These are phyloP conservation scores for Leptopilina boulardi DNA, from an alignment of 1,140 invertebrate species.

Conservation along the genomic window DNA sequence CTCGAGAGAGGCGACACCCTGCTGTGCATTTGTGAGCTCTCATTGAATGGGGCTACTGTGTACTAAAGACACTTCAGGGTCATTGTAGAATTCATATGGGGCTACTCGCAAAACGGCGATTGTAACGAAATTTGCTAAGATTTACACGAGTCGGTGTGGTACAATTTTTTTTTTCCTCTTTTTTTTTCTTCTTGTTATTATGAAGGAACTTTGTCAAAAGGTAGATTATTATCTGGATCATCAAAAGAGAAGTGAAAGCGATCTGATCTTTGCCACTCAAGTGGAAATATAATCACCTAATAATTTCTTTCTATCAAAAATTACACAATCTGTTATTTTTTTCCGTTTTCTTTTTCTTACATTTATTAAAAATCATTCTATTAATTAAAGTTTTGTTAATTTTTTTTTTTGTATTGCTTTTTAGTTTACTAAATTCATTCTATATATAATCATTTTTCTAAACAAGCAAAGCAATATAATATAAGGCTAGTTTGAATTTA, in stretches of 20 bases:
- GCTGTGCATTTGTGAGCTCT: slow-evolving; percentile 72
- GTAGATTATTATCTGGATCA: slow-evolving; percentile 5
- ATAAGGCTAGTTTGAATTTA: not conserved
- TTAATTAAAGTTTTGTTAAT: too few relatives aligned
- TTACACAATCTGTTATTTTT: not conserved
- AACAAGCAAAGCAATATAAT: too few relatives aligned
- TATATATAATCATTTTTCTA: too few relatives aligned
- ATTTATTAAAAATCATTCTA: too few relatives aligned
- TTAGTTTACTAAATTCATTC: too few relatives aligned
- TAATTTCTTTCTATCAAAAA: not conserved
- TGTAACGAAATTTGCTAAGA: slow-evolving; percentile 63
- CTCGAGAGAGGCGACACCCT: slow-evolving; percentile 68
- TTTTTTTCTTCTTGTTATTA: too few relatives aligned
- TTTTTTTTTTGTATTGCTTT: too few relatives aligned
- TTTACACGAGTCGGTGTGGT: slow-evolving; percentile 38
- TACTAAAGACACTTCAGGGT: slow-evolving; percentile 69
- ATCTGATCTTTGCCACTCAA: slow-evolving; percentile 13
- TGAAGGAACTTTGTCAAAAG: slow-evolving; percentile 25
- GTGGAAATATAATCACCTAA: slow-evolving; percentile 19
- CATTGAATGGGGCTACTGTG: slow-evolving; percentile 69
- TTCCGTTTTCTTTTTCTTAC: too few relatives aligned
- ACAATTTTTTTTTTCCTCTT: slow-evolving; percentile 7
- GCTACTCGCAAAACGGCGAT: slow-evolving; percentile 55
- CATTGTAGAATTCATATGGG: slow-evolving; percentile 54
- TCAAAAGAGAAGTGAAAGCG: slow-evolving; percentile 18